A percentile compares a stretch with the other conserved stretches of the same genome.
These are phyloP conservation scores for Sycophaga agraensis DNA, from an alignment of 1,140 invertebrate species.

Conservation along the genomic window DNA sequence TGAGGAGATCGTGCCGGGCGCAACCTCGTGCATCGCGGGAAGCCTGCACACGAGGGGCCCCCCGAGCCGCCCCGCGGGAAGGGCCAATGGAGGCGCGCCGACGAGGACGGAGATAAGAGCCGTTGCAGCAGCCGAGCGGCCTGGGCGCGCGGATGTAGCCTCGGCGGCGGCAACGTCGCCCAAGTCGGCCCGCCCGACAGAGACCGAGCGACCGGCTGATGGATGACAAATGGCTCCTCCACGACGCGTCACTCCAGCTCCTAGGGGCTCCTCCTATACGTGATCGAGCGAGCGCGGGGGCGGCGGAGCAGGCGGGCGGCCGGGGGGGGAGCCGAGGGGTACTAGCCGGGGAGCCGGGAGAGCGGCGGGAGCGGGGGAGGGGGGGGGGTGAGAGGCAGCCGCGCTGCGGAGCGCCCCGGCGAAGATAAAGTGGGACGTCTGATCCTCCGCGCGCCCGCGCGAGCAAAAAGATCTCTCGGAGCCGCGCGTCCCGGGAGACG, in stretches of 20 bases:
- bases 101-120: constrained; percentile 25
- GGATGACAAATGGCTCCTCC: constrained; percentile 36
- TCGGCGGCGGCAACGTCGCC: background rate
- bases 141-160: no score
- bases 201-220: constrained; percentile 19
- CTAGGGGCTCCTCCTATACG: constrained; percentile 29
- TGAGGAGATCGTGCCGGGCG: constrained; percentile 6
- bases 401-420: constrained; percentile 31
- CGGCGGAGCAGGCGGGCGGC: background rate
- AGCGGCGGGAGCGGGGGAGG: constrained; percentile 21
- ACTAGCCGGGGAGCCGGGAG: constrained; percentile 27
- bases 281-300: constrained; percentile 10
- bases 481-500: constrained; percentile 30
- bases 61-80: background rate
- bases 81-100: constrained; percentile 6
- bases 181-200: background rate
- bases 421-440: constrained; percentile 48
- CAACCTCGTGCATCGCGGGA: no score
- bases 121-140: constrained; percentile 1
- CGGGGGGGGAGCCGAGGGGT: constrained; percentile 27
- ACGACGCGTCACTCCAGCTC: constrained; percentile 31
- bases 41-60: no score
- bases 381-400: background rate
- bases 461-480: constrained; percentile 43
- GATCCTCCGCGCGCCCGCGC: constrained; percentile 43